Percentiles rank a stretch among this genome's conserved stretches.
Evolutionary conservation across 2,888 invertebrate genomes (phyloP).

Genomic region (Liopterus haemorrhoidalis): DNA sequence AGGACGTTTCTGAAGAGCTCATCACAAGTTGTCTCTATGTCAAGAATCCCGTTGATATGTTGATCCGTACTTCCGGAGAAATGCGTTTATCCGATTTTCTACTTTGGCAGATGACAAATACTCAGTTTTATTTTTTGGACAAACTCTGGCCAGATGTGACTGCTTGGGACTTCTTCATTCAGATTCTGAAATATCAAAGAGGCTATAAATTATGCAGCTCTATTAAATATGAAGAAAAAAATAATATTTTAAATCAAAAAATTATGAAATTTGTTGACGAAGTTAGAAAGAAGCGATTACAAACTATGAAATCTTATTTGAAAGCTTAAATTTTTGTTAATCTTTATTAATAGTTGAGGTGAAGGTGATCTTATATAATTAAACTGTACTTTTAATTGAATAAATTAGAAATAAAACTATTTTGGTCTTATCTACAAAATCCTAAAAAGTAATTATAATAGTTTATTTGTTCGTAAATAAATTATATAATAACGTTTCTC

Average conservation of each 20-base stretch:
- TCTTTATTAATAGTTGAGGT: no score
- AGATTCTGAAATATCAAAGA: not conserved
- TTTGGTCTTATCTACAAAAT: no score
- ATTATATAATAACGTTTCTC: no score
- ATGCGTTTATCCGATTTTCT: slow-evolving; percentile 56
- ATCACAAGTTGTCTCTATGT: slow-evolving; percentile 58
- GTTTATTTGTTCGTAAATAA: no score
- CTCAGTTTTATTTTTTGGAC: not conserved
- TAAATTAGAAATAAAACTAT: no score
- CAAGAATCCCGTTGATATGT: slow-evolving; percentile 53
- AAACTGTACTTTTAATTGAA: no score
- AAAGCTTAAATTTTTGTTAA: no score
- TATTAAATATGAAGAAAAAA: not conserved
- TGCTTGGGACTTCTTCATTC: not conserved
- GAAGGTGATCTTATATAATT: no score
- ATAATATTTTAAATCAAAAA: not conserved
- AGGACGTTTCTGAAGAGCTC: slow-evolving; percentile 54
- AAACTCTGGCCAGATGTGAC: not conserved
- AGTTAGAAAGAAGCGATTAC: not conserved
- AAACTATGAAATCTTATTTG: no score
- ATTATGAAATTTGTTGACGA: not conserved
- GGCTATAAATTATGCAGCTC: not conserved
- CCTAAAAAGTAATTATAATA: no score
- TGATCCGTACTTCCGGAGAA: slow-evolving; percentile 68
- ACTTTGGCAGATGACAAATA: not conserved